A percentile compares a stretch with the other conserved stretches of the same genome.
These are phyloP conservation scores for Phoxinus phoxinus DNA, from an alignment of 2,113 vertebrate genomes.

Conservation along the genomic window DNA sequence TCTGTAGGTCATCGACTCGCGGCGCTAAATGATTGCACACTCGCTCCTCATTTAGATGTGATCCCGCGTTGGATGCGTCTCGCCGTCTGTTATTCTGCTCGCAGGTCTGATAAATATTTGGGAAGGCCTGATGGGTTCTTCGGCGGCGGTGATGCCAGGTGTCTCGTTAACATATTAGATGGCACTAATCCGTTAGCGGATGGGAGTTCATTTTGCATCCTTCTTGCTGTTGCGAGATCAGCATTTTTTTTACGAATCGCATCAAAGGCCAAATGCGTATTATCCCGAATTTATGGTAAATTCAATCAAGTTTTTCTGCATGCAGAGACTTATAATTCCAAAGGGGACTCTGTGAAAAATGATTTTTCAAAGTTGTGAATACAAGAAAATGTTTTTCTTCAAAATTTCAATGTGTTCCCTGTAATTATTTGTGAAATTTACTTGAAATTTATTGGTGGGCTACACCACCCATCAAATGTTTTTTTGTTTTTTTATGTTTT, in stretches of 20 bases:
- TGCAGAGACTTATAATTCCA: neutral
- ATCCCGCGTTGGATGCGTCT: conserved; percentile 7
- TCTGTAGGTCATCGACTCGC: conserved; percentile 45
- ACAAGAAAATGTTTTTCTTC: neutral
- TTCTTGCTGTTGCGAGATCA: neutral
- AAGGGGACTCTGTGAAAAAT: neutral
- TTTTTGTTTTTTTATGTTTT: too few species aligned
- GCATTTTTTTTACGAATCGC: neutral
- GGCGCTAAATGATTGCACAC: conserved; percentile 52
- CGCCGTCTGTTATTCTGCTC: conserved; percentile 14
- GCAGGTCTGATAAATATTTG: conserved; percentile 39
- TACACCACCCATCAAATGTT: too few species aligned
- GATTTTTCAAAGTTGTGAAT: neutral
- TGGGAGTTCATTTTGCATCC: neutral
- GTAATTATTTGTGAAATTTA: neutral
- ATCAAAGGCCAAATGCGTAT: neutral
- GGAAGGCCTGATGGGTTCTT: conserved; percentile 3
- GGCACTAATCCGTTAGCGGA: neutral
- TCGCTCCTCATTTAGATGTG: conserved; percentile 38
- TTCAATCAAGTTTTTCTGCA: neutral
- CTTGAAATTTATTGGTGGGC: neutral
- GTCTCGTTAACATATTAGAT: conserved; percentile 25
- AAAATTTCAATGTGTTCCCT: neutral
- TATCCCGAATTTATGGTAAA: neutral
- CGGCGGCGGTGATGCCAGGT: conserved; percentile 3